phyloP scores from a whole-genome alignment of 1,140 invertebrate species.

The Gonioctena quinquepunctata region DNA sequence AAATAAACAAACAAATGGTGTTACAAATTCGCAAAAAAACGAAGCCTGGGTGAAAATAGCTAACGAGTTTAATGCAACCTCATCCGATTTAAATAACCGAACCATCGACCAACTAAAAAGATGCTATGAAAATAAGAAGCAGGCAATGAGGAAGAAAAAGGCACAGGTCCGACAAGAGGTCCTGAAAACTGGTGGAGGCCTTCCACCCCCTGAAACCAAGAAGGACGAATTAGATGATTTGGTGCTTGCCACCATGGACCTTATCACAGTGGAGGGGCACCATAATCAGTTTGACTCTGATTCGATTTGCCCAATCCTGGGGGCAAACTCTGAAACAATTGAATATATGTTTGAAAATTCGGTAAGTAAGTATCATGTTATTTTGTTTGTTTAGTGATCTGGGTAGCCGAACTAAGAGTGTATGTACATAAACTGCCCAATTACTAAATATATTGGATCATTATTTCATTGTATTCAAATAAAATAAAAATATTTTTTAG shows the following conservation, averaged over 20 bases:
- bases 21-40: conserved; percentile 20
- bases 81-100: not conserved
- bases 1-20: conserved; percentile 26
- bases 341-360: not conserved
- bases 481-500: no score
- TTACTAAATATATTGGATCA: no score
- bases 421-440: no score
- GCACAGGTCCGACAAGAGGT: not conserved
- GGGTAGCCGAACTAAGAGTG: no score
- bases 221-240: not conserved
- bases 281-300: conserved; percentile 1
- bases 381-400: no score
- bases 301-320: not conserved
- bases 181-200: conserved; percentile 2
- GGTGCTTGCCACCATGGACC: conserved; percentile 4
- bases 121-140: not conserved
- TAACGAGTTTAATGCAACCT: conserved; percentile 12
- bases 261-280: not conserved
- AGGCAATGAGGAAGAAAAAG: not conserved
- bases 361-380: not conserved
- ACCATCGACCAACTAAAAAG: not conserved
- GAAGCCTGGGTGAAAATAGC: conserved; percentile 21
- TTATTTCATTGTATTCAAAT: no score
- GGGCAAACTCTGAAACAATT: not conserved
- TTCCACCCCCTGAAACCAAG: no score